Evolutionary conservation across 2,113 vertebrate species (phyloP), one percentile per base, ranked within the genome.

Genomic region (Henicopernis longicauda): DNA sequence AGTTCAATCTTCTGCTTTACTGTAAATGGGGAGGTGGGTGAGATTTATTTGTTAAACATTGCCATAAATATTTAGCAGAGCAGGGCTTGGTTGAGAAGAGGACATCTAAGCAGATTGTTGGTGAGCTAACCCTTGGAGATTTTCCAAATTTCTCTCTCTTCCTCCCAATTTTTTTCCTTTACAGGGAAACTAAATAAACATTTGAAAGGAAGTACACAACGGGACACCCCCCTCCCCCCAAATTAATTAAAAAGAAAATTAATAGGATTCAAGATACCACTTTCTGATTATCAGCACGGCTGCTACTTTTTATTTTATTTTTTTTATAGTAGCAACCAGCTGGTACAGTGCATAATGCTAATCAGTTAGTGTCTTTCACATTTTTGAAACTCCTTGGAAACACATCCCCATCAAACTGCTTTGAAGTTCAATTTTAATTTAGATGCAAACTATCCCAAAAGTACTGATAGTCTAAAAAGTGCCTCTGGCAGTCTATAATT

Each of bases 401-500:
- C 71, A 61, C 73, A 93, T 83, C 90, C 82, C 95, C 95, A 85
- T 91, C 95, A 72, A 92, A 90, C 63, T 3, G 70, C 97, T 98
- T 96, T 97, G 97, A 98, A 97, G 98, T 93, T 97, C 94, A 52
- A 73, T 97, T 98, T 98, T 97, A 97, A 98, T 98, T 98, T 97
- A 97, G 92, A 97, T 91, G 95, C 96, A 95, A 97, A 97, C 87
- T 87, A 92, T 90, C 97, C 96, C 97, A 93, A 78, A 88, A 93
- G 94, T 27, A 58, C 94, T 85, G 73, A 55, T 66, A 78, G 95
- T 36, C 91, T 91, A 61, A 95, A 71, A 90, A 95, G 89, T 2
- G 72, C 97, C 95, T 61, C 92, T 84, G 96, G 97, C 96, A 58
- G 54, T 61, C 80, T 82, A 55, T 95, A 96, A 97, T 98, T 80